These are phyloP conservation scores for Centruroides vittatus DNA, from an alignment of 1,140 invertebrate genomes.

Conservation along the genomic window DNA sequence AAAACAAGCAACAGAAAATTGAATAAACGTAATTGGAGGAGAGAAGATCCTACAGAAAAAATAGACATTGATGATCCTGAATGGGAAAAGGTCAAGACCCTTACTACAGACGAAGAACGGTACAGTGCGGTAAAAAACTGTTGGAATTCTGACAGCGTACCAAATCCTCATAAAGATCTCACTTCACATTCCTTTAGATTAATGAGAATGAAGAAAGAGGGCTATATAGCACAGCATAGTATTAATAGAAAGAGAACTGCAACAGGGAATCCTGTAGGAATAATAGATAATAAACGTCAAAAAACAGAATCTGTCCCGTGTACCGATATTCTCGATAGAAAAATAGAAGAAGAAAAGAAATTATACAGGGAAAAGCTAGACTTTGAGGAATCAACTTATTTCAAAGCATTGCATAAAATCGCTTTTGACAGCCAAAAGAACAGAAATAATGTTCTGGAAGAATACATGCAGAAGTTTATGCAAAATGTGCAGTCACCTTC, in stretches of 20 bases:
- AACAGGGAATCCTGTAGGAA: not conserved
- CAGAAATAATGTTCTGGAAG: not conserved
- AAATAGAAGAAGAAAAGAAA: not conserved
- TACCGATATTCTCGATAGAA: constrained; percentile 1
- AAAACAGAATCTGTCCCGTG: not conserved
- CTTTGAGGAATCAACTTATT: not conserved
- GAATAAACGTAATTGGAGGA: too few relatives aligned
- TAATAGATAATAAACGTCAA: not conserved
- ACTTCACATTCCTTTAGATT: constrained; percentile 9
- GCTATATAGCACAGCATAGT: not conserved
- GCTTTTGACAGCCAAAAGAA: not conserved
- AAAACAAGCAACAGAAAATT: too few relatives aligned
- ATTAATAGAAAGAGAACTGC: constrained; percentile 1
- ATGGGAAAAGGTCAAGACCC: constrained; percentile 10
- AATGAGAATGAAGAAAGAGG: not conserved
- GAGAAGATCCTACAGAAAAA: constrained; percentile 2
- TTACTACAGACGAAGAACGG: constrained; percentile 14
- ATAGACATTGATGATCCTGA: constrained; percentile 12
- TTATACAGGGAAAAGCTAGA: not conserved
- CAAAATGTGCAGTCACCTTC: not conserved
- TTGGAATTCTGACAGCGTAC: constrained; percentile 11
- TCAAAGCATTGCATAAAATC: not conserved
- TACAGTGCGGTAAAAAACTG: constrained; percentile 10
- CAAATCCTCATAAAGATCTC: constrained; percentile 13
- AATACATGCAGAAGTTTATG: not conserved